Conservation (phyloP, 2,797 vertebrate genomes). For the Trachops cirrhosus region DNA sequence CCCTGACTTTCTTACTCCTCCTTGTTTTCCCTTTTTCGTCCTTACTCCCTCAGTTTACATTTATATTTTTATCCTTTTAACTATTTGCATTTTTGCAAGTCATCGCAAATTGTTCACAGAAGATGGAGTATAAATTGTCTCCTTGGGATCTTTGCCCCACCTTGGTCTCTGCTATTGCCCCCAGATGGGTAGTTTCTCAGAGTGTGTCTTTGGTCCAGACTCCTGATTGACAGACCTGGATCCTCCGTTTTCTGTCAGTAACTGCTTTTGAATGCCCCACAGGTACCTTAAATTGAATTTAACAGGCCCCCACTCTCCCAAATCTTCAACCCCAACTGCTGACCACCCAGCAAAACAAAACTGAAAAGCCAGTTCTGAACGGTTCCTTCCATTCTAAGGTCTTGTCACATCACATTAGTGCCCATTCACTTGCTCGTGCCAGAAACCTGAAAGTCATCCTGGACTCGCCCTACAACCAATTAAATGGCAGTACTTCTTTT, state of each 20-base stretch:
- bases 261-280: neutral
- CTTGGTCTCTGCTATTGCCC: neutral
- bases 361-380: neutral
- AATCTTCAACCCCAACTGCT: neutral
- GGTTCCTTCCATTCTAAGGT: neutral
- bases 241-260: neutral
- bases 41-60: neutral
- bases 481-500: neutral
- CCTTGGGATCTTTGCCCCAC: neutral
- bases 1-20: neutral
- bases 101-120: neutral
- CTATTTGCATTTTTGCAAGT: neutral
- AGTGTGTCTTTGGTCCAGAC: neutral
- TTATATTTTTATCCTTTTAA: conserved; percentile 1
- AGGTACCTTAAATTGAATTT: neutral
- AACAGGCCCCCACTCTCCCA: neutral
- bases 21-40: conserved; percentile 13
- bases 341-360: neutral
- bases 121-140: neutral
- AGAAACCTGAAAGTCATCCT: conserved; percentile 34
- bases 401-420: neutral
- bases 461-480: neutral
- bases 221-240: neutral
- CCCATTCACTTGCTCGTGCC: neutral
- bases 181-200: neutral